Conservation (phyloP, 2,888 invertebrate genomes). For the Liopterus haemorrhoidalis region DNA sequence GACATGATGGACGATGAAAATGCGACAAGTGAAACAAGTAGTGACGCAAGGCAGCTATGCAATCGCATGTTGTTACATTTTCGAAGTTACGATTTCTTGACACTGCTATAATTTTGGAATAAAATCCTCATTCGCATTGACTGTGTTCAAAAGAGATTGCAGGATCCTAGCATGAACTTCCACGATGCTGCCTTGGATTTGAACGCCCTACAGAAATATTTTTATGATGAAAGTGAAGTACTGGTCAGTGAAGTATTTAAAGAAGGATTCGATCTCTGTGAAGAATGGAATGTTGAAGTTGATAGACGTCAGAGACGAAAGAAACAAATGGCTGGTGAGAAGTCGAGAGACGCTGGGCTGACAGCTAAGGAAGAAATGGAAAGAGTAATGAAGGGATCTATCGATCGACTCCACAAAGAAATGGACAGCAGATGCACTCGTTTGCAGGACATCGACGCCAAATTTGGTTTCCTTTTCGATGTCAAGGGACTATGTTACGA, state of each 20-base stretch:
- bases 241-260: background rate
- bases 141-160: too few species aligned
- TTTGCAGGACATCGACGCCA: slow-evolving; percentile 3
- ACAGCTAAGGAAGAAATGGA: slow-evolving; percentile 6
- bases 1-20: too few species aligned
- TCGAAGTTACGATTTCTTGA: too few species aligned
- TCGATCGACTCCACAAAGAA: slow-evolving; percentile 7
- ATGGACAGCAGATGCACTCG: slow-evolving; percentile 1
- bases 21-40: too few species aligned
- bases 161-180: slow-evolving; percentile 10
- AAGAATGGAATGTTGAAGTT: slow-evolving; percentile 6
- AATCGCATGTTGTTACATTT: too few species aligned
- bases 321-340: slow-evolving; percentile 8
- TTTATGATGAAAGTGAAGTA: slow-evolving; percentile 6
- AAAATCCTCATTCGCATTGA: too few species aligned
- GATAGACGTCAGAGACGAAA: slow-evolving; percentile 7
- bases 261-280: slow-evolving; percentile 3
- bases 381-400: slow-evolving; percentile 3
- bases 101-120: too few species aligned
- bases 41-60: too few species aligned
- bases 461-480: slow-evolving; percentile 11
- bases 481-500: background rate
- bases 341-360: slow-evolving; percentile 8
- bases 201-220: slow-evolving; percentile 3
- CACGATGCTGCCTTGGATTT: slow-evolving; percentile 9